phyloP scores from a whole-genome alignment of 64 coral and sea anemone species.

The Porites australiensis region DNA sequence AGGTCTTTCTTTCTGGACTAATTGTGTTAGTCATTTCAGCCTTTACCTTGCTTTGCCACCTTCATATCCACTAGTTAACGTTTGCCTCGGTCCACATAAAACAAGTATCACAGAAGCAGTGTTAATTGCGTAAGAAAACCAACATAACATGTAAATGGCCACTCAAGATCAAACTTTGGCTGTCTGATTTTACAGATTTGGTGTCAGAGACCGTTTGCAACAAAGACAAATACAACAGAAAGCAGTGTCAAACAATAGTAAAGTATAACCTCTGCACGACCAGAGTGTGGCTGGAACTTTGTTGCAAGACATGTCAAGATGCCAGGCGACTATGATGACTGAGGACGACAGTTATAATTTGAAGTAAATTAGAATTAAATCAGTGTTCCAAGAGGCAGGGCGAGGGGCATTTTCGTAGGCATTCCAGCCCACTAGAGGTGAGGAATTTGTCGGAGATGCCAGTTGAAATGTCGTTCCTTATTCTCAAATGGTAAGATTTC shows the following conservation, averaged over 20 bases:
- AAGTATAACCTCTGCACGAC: conserved; percentile 47
- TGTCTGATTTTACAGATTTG: not conserved
- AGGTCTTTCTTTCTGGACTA: not conserved
- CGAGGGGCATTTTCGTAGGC: no score
- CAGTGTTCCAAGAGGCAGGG: no score
- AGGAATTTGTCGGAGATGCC: no score
- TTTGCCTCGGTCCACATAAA: not conserved
- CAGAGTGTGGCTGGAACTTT: conserved; percentile 46
- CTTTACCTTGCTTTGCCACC: not conserved
- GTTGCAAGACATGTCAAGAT: conserved; percentile 64
- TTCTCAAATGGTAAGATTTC: no score
- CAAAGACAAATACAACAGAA: conserved; percentile 42
- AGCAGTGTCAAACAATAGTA: conserved; percentile 36
- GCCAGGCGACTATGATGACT: not conserved
- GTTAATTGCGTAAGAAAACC: no score
- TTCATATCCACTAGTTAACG: not conserved
- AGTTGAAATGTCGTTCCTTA: no score
- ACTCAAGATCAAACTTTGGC: no score
- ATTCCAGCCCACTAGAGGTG: no score
- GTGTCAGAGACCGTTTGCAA: conserved; percentile 17
- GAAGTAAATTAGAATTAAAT: no score
- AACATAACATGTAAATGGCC: no score
- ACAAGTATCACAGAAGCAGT: no score
- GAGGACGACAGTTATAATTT: no score
- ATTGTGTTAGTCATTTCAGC: not conserved